Percentiles rank a stretch among this genome's conserved stretches.
Conservation (phyloP, 2,113 vertebrate species). For the Petroica traversi region DNA sequence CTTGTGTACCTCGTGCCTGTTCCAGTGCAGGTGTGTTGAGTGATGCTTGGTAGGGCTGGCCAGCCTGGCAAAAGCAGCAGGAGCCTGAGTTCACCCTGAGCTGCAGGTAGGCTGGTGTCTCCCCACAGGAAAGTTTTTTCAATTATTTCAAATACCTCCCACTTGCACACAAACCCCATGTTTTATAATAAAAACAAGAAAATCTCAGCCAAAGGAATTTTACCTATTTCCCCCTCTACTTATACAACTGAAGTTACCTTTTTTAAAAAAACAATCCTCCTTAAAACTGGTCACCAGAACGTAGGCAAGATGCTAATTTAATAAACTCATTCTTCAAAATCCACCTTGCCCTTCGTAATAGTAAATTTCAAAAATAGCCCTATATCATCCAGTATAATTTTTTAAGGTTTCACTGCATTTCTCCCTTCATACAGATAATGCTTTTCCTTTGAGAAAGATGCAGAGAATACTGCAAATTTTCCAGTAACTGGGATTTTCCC, state of each 20-base stretch:
- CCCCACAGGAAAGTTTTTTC: background rate
- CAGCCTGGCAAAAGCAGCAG: background rate
- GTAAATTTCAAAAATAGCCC: background rate
- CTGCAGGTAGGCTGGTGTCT: background rate
- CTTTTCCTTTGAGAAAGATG: background rate
- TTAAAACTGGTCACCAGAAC: background rate
- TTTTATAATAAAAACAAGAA: slow-evolving; percentile 36
- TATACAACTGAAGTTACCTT: background rate
- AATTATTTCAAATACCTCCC: slow-evolving; percentile 15
- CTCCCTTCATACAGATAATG: background rate
- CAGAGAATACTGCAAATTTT: background rate
- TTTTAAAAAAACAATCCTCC: background rate
- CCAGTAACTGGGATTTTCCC: background rate
- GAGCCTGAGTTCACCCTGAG: background rate
- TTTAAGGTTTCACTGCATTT: background rate
- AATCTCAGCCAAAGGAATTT: slow-evolving; percentile 35
- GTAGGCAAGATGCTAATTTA: background rate
- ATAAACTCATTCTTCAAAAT: slow-evolving; percentile 8
- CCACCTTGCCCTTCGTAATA: background rate
- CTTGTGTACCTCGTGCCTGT: rapidly evolving
- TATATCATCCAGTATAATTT: background rate
- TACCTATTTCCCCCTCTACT: slow-evolving; percentile 5
- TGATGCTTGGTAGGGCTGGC: background rate
- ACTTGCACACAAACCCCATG: background rate
- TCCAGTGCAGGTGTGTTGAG: rapidly evolving